A percentile compares a stretch with the other conserved stretches of the same genome.
Evolutionary conservation across 2,797 vertebrate genomes (phyloP).

Genomic region (Synaphobranchus kaupii): DNA sequence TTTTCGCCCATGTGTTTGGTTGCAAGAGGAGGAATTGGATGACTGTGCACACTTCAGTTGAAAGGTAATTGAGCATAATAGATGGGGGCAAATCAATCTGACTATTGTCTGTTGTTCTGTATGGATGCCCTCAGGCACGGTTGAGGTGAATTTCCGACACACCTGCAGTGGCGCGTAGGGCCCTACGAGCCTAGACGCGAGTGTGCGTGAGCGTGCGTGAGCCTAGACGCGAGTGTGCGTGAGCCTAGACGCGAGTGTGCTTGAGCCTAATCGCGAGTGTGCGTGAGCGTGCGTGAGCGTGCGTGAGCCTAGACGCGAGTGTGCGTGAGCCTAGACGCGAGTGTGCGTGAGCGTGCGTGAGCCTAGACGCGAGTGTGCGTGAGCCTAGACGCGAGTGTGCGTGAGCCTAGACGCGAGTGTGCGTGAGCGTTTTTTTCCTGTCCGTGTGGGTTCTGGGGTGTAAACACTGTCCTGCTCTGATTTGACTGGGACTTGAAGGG

Average conservation of each 20-base stretch:
- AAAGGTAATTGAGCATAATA: neutral
- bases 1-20: constrained; percentile 1
- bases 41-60: neutral
- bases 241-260: neutral
- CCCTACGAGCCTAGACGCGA: neutral
- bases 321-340: neutral
- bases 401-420: neutral
- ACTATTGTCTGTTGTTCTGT: too few species aligned
- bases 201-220: too few species aligned
- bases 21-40: neutral
- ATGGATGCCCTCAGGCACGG: neutral
- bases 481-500: neutral
- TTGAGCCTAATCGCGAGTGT: neutral
- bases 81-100: neutral
- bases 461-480: neutral
- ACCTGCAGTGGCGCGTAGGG: neutral
- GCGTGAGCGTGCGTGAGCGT: too few species aligned
- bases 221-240: neutral
- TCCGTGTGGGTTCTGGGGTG: neutral
- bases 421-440: too few species aligned
- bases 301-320: neutral
- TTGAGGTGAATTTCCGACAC: neutral
- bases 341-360: too few species aligned
- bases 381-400: neutral
- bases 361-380: neutral